Base-by-base conservation (phyloP, 2,888 invertebrate genomes). In the Troides helena region DNA sequence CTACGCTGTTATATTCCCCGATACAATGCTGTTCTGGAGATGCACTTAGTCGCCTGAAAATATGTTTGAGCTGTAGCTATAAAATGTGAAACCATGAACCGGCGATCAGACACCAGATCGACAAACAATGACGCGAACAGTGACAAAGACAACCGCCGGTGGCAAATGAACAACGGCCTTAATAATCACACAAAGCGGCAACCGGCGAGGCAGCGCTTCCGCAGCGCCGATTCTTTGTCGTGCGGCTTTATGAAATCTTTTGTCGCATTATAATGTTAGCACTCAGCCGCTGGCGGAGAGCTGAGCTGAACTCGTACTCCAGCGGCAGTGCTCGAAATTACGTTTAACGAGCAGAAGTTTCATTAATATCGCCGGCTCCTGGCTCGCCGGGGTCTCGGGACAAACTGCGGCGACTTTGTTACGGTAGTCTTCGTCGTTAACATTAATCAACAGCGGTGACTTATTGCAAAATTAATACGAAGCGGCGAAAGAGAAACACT, bases 311-410 rank as follows among this genome's bases (percentile, higher is more conserved):
- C 72, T 58, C 70, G 57, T 72, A 73, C 72, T 75, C 71, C 72
- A 56, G 73, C 75, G 74, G 74, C 73, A 73, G 68, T 36, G 70
- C 61, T 65, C 67, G 72, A 67, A 77, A 80, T 77, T 74, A 74
- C 74, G 72, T 79, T 73, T 74, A 69, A 62, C 60, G 66, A 73
- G 64, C 65, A 69, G 58, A 39, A 70, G 73, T 74, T 76, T 72
- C 75, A 76, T 78, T 77, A 77, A 77, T 75, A 67, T 77, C 73
- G 72, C 70, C 70, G 64, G 5, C 17, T 14, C 36, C 56, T 12
- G 57, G n/a, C 46, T 12, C 62, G 30, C 21, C 57, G 46, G 23
- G 25, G 25, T 21, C 66, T 62, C n/a, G 3, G 6, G 56, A 56
- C 56, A 3, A 14, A 14, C 46, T 46, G 46, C 56, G 66, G 71